A percentile compares a stretch with the other conserved stretches of the same genome.
These are phyloP conservation scores for Sarcoramphus papa DNA, from an alignment of 2,797 vertebrate species.

Conservation along the genomic window DNA sequence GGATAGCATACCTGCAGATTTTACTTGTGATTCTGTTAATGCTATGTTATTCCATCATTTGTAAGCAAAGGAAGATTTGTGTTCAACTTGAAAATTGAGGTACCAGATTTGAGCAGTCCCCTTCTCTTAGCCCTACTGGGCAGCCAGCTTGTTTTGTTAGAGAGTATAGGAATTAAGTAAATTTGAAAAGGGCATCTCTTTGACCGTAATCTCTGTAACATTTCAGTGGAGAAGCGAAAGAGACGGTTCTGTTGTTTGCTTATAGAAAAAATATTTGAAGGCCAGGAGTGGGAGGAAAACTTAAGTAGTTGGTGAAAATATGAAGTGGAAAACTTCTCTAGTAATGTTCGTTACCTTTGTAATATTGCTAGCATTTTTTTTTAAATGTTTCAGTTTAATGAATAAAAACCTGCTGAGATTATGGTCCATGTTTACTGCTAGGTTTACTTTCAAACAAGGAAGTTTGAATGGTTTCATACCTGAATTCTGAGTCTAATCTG, in stretches of 20 bases:
- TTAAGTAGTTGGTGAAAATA: not conserved
- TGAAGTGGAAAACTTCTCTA: not conserved
- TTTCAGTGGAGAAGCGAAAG: not conserved
- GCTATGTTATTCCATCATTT: not conserved
- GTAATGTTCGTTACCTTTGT: not conserved
- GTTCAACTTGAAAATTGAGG: not conserved
- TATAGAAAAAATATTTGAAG: not conserved
- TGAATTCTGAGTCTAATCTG: not conserved
- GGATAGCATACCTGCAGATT: not conserved
- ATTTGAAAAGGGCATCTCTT: not conserved
- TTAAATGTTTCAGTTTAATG: not conserved
- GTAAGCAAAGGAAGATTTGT: not conserved
- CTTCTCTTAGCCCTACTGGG: not conserved
- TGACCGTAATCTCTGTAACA: not conserved
- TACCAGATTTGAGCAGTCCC: not conserved
- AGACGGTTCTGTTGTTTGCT: not conserved
- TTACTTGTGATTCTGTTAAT: not conserved
- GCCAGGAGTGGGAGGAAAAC: not conserved
- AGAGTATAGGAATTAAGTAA: not conserved
- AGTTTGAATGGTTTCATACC: not conserved
- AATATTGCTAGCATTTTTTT: not conserved
- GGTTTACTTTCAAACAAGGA: not conserved
- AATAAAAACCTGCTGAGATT: not conserved
- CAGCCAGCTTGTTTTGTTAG: not conserved
- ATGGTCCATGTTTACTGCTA: not conserved